Evolutionary conservation across 2,888 invertebrate species (phyloP).

Genomic region (Xestia rhomboidea): DNA sequence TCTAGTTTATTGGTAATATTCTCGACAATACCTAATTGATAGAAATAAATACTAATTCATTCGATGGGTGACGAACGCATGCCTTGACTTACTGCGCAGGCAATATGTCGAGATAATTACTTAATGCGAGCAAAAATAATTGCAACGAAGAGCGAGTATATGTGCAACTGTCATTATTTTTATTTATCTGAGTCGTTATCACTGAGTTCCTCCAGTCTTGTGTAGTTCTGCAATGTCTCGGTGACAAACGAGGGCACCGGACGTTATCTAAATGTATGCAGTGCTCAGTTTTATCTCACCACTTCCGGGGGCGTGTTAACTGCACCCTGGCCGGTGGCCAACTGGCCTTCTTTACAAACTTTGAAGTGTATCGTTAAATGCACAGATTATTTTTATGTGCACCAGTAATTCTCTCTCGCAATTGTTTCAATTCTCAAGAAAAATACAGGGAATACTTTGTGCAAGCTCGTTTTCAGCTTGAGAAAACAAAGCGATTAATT

Average conservation of each 20-base stretch:
- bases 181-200: conserved; percentile 40
- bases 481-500: conserved; percentile 64
- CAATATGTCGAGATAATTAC: conserved; percentile 40
- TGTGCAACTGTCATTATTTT: neutral
- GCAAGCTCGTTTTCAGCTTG: conserved; percentile 62
- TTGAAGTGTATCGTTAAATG: conserved; percentile 77
- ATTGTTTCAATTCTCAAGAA: conserved; percentile 73
- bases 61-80: conserved; percentile 45
- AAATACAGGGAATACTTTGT: conserved; percentile 70
- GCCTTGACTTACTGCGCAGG: conserved; percentile 43
- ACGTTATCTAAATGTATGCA: conserved; percentile 72
- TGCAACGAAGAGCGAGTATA: conserved; percentile 10
- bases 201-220: conserved; percentile 7
- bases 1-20: conserved; percentile 5
- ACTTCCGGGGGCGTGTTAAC: conserved; percentile 82
- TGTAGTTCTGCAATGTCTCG: conserved; percentile 39
- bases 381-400: conserved; percentile 78
- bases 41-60: conserved; percentile 48
- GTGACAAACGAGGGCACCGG: conserved; percentile 59
- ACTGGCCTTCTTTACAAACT: conserved; percentile 81
- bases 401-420: conserved; percentile 75
- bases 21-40: conserved; percentile 38
- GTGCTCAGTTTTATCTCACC: conserved; percentile 71
- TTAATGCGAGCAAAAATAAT: conserved; percentile 24
- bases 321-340: conserved; percentile 82